A percentile compares a stretch with the other conserved stretches of the same genome.
Evolutionary conservation across 2,888 invertebrate genomes (phyloP).

Genomic region (Adela reaumurella): DNA sequence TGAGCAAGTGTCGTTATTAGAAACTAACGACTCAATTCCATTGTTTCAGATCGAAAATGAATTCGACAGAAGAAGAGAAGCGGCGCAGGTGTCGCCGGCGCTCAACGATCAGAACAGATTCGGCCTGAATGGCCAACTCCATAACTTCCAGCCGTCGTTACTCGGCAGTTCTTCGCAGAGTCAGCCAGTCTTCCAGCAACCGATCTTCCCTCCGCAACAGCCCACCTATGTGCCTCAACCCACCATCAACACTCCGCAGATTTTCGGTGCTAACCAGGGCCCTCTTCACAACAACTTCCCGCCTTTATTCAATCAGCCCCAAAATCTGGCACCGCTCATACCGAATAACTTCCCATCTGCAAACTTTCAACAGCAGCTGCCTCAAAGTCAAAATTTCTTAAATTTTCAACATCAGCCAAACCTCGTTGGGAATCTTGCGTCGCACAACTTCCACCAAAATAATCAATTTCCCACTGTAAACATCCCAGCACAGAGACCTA

Average conservation of each 20-base stretch:
- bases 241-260: constrained; percentile 20
- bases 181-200: constrained; percentile 16
- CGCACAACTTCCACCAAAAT: constrained; percentile 22
- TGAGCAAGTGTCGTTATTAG: too few species aligned
- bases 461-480: constrained; percentile 24
- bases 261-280: constrained; percentile 20
- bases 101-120: constrained; percentile 48
- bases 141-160: constrained; percentile 34
- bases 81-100: constrained; percentile 32
- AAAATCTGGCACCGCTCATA: constrained; percentile 8
- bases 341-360: constrained; percentile 6
- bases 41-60: constrained; percentile 49
- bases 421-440: constrained; percentile 7
- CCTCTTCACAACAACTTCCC: constrained; percentile 20
- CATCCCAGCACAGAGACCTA: constrained; percentile 37
- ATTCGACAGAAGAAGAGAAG: constrained; percentile 45
- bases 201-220: constrained; percentile 35
- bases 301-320: constrained; percentile 28
- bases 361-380: too few species aligned
- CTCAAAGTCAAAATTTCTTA: constrained; percentile 24
- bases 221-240: constrained; percentile 34
- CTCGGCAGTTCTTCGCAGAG: constrained; percentile 27
- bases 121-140: constrained; percentile 38
- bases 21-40: too few species aligned
- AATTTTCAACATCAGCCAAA: constrained; percentile 10